Conservation (phyloP, 35 echinoderm and acorn worm species). For the Stichopus chloronotus region DNA sequence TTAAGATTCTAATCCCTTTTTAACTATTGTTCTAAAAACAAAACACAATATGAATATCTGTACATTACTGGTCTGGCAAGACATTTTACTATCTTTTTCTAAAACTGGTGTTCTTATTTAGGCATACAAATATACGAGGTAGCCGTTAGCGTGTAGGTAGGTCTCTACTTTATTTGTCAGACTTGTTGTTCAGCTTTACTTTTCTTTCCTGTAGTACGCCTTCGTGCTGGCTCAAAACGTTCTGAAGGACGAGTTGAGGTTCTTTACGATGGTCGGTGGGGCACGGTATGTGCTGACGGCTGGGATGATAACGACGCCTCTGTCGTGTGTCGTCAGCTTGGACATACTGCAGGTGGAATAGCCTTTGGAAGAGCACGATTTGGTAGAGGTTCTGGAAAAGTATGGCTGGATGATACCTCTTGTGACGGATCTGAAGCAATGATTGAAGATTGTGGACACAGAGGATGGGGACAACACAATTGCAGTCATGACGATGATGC, state of each 20-base stretch:
- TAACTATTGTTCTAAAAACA: too few relatives aligned
- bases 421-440: neutral
- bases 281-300: slow-evolving; percentile 39
- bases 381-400: neutral
- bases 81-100: too few relatives aligned
- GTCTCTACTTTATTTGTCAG: too few relatives aligned
- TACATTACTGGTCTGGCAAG: too few relatives aligned
- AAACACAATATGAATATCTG: too few relatives aligned
- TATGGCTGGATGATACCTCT: neutral
- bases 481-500: neutral
- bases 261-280: neutral
- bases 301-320: slow-evolving; percentile 10
- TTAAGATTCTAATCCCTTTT: too few relatives aligned
- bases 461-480: neutral
- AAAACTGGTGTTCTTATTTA: too few relatives aligned
- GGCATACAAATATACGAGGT: too few relatives aligned
- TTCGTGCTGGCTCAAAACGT: neutral
- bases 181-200: too few relatives aligned
- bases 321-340: slow-evolving; percentile 45
- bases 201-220: neutral
- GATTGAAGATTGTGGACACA: neutral
- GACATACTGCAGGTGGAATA: neutral
- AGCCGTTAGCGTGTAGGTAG: too few relatives aligned
- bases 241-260: slow-evolving; percentile 29
- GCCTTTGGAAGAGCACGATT: neutral